phyloP scores from a whole-genome alignment of 2,888 invertebrate species.

The Chymomyza amoena region DNA sequence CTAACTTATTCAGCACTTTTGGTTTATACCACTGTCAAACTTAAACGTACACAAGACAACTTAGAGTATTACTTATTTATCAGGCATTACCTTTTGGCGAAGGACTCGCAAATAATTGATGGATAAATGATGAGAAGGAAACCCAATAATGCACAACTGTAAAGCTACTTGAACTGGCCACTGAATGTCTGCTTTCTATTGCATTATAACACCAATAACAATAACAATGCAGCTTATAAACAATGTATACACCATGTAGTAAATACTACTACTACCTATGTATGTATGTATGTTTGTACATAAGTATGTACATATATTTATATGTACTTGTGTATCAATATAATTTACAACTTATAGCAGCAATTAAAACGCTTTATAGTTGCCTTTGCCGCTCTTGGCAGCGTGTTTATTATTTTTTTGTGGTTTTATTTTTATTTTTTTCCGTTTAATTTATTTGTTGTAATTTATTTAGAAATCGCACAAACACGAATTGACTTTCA shows the following conservation, averaged over 20 bases:
- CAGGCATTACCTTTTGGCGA: not conserved
- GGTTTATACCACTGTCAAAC: not conserved
- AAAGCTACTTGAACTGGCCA: not conserved
- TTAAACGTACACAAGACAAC: not conserved
- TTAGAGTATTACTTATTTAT: not conserved
- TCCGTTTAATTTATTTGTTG: no score
- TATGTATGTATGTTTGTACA: constrained; percentile 1
- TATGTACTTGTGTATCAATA: not conserved
- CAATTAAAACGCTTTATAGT: not conserved
- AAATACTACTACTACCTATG: not conserved
- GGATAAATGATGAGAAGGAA: not conserved
- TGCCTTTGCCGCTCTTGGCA: not conserved
- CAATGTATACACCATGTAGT: not conserved
- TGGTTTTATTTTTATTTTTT: not conserved
- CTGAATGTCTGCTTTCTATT: not conserved
- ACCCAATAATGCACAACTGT: not conserved
- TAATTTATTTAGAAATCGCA: not conserved
- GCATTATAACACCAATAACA: not conserved
- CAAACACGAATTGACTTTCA: constrained; percentile 36
- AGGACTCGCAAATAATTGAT: not conserved
- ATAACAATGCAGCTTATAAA: not conserved
- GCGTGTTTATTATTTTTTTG: not conserved
- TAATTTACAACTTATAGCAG: not conserved
- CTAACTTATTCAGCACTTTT: not conserved
- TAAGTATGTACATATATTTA: not conserved